Evolutionary conservation across 92 coral and sea anemone genomes (phyloP).

Genomic region (Epizoanthus scotinus): DNA sequence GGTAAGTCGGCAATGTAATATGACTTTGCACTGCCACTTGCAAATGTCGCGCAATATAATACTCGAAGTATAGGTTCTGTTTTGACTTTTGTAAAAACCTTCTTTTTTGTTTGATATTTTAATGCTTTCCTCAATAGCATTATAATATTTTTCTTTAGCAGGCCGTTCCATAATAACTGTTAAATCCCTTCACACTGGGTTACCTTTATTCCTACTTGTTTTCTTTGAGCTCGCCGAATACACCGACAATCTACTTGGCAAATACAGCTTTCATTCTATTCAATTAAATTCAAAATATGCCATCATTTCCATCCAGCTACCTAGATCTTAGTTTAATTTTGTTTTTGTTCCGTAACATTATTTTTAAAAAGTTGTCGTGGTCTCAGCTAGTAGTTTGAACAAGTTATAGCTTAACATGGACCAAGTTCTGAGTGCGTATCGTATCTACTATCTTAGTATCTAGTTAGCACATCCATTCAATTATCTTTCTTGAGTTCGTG

Average conservation of each 20-base stretch:
- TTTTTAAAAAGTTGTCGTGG: background rate
- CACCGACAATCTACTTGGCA: conserved; percentile 22
- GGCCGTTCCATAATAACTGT: background rate
- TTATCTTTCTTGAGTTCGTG: no score
- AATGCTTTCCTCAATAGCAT: background rate
- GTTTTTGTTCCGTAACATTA: conserved; percentile 4
- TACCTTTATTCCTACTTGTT: background rate
- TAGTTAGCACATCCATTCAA: no score
- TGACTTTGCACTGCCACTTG: background rate
- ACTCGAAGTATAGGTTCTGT: background rate
- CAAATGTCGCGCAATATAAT: conserved; percentile 19
- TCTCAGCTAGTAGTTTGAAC: background rate
- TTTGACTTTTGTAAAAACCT: background rate
- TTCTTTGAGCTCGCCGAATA: conserved; percentile 32
- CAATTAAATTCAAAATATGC: conserved; percentile 17
- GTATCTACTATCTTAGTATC: no score
- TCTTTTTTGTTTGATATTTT: background rate
- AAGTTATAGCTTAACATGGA: no score
- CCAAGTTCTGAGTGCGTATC: no score
- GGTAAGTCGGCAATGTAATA: conserved; percentile 50
- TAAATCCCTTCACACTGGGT: background rate
- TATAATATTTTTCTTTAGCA: background rate
- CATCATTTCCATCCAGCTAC: background rate
- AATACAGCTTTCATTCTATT: background rate
- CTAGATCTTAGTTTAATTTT: background rate